phyloP scores from a whole-genome alignment of 2,113 vertebrate species.

The Serinus canaria region DNA sequence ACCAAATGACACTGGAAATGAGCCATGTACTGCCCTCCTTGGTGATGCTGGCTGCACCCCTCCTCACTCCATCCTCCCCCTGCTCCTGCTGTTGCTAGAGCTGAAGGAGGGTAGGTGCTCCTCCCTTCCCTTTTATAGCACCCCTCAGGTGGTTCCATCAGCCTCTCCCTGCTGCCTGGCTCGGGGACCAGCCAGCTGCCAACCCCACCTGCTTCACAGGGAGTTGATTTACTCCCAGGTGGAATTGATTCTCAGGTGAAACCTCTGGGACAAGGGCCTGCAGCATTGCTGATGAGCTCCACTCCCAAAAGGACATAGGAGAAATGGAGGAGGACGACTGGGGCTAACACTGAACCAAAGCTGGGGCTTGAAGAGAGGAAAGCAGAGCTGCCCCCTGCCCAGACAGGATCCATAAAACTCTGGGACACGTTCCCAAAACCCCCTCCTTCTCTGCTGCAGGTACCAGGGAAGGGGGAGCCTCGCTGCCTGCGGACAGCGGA shows the following conservation, averaged over 20 bases:
- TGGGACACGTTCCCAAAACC: background rate
- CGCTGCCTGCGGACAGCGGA: background rate
- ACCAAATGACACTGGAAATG: background rate
- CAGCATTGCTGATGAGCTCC: fast-evolving
- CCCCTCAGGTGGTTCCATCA: background rate
- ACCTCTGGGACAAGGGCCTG: background rate
- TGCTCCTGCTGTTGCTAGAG: fast-evolving
- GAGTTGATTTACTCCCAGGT: background rate
- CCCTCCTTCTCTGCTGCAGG: background rate
- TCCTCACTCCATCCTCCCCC: fast-evolving
- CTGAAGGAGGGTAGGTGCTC: fast-evolving
- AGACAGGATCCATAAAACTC: background rate
- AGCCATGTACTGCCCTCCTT: fast-evolving
- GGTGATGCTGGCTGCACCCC: background rate
- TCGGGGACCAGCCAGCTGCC: background rate
- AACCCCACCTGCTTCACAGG: background rate
- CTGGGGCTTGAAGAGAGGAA: background rate
- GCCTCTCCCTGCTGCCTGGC: background rate
- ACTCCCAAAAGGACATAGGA: background rate
- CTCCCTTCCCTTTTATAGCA: background rate
- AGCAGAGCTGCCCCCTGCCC: background rate
- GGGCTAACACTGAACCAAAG: background rate
- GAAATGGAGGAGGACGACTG: background rate
- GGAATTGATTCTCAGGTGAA: background rate
- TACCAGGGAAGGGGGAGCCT: background rate